Evolutionary conservation across 2,113 vertebrate genomes (phyloP).

Genomic region (Macroglossus sobrinus): DNA sequence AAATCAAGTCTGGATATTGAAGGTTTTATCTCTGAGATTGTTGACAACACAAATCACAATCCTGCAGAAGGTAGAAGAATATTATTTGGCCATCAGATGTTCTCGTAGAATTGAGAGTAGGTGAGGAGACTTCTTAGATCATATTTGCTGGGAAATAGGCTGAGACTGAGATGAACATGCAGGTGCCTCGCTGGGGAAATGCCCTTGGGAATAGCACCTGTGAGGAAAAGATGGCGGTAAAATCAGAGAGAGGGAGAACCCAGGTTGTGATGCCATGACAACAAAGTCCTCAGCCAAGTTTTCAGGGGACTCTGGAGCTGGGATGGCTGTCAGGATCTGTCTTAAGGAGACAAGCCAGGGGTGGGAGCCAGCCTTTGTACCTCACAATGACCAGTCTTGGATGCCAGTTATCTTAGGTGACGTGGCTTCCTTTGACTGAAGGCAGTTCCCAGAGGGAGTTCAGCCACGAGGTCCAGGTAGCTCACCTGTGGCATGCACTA

Average conservation of each 20-base stretch:
- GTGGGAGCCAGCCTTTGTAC: no score
- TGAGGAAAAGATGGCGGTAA: neutral
- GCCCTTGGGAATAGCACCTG: neutral
- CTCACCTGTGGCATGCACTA: rapidly evolving
- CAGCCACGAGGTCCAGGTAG: neutral
- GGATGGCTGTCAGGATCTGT: neutral
- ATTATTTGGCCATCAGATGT: neutral
- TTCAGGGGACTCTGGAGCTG: neutral
- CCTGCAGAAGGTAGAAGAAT: neutral
- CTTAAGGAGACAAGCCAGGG: neutral
- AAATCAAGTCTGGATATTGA: neutral
- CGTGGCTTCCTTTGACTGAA: neutral
- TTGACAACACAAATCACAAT: neutral
- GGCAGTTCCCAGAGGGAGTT: neutral
- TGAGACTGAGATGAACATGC: neutral
- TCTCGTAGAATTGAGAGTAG: neutral
- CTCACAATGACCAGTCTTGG: neutral
- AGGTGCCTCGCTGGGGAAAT: neutral
- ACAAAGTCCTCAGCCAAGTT: neutral
- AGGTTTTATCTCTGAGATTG: neutral
- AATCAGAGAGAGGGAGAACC: neutral
- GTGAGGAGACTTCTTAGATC: neutral
- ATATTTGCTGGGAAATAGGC: neutral
- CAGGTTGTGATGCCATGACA: neutral
- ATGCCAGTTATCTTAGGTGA: neutral